Evolutionary conservation across 2,888 invertebrate species (phyloP).

Genomic region (Odontocolon sp.): DNA sequence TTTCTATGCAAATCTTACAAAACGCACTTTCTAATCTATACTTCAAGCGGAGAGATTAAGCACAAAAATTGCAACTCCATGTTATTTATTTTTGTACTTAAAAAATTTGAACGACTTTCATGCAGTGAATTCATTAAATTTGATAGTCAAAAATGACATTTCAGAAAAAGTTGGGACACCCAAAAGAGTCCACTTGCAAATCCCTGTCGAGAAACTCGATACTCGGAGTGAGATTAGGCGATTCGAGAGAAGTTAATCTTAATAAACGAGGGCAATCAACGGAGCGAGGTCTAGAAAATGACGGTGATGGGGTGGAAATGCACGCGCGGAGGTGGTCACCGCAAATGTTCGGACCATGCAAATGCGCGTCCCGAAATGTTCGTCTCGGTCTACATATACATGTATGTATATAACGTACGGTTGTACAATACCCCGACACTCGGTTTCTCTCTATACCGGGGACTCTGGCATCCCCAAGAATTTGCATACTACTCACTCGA

Average conservation of each 20-base stretch:
- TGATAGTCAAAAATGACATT: no score
- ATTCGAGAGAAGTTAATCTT: conserved; percentile 80
- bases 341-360: conserved; percentile 79
- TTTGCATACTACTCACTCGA: conserved; percentile 77
- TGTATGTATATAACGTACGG: background rate
- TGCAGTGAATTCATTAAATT: no score
- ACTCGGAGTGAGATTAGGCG: conserved; percentile 59
- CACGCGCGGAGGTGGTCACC: conserved; percentile 64
- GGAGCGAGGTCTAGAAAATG: conserved; percentile 63
- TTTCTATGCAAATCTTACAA: no score
- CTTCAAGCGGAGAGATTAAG: no score
- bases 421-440: conserved; percentile 19
- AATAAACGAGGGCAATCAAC: conserved; percentile 80
- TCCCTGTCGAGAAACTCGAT: conserved; percentile 39
- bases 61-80: no score
- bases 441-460: conserved; percentile 44
- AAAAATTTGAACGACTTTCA: no score
- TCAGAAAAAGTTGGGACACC: no score
- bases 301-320: conserved; percentile 50
- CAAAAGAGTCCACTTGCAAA: conserved; percentile 17
- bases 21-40: no score
- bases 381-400: conserved; percentile 36
- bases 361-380: conserved; percentile 70
- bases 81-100: no score
- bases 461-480: conserved; percentile 67